A percentile compares a stretch with the other conserved stretches of the same genome.
phyloP scores from a whole-genome alignment of 2,888 invertebrate genomes.

The Hyalella azteca region DNA sequence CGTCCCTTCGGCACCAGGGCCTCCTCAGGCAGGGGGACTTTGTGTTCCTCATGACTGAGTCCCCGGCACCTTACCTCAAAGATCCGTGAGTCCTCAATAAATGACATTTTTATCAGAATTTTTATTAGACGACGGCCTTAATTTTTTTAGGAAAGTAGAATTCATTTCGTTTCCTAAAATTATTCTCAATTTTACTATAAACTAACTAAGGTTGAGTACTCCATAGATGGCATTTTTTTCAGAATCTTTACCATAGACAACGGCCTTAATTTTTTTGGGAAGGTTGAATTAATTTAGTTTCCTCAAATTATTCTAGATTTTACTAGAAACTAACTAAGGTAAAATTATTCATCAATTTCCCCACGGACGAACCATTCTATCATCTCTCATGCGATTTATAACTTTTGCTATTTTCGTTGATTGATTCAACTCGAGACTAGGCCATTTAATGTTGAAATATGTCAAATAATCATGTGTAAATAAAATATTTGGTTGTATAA shows the following conservation, averaged over 20 bases:
- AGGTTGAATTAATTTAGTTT: neutral
- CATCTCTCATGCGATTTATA: no score
- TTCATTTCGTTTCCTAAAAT: neutral
- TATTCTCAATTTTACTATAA: neutral
- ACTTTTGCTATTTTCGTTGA: no score
- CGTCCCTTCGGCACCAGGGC: conserved; percentile 40
- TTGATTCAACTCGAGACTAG: no score
- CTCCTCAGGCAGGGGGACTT: conserved; percentile 48
- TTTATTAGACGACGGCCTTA: no score
- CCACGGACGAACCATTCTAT: no score
- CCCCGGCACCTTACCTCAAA: conserved; percentile 48
- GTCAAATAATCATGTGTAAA: no score
- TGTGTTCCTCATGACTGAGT: conserved; percentile 51
- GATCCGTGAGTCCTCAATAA: conserved; percentile 46
- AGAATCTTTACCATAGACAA: no score
- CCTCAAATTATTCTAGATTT: neutral
- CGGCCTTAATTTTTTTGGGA: neutral
- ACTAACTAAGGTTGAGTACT: neutral
- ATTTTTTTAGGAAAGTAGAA: neutral
- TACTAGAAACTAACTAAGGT: neutral
- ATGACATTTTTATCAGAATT: no score
- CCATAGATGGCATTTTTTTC: no score
- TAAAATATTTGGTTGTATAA: no score
- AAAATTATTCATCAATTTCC: no score
- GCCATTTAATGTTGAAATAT: no score